Percentiles rank a stretch among this genome's conserved stretches.
Conservation (phyloP, 2,797 vertebrate genomes). For the Paguma larvata region DNA sequence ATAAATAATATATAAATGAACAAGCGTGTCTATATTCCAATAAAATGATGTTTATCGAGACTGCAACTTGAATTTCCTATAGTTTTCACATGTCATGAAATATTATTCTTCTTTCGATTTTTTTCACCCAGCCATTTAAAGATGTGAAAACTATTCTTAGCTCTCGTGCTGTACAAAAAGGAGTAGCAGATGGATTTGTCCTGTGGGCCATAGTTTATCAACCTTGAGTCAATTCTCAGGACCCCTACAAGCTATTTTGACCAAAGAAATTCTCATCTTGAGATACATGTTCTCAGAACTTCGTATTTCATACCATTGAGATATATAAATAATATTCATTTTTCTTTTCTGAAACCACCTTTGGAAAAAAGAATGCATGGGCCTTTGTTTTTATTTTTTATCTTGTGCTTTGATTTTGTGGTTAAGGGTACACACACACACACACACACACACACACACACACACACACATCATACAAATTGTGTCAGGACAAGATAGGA, state of each 20-base stretch:
- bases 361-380: not conserved
- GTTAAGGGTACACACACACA: not conserved
- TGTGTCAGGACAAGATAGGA: not conserved
- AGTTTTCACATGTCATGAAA: not conserved
- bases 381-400: not conserved
- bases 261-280: conserved; percentile 17
- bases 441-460: not conserved
- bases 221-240: not conserved
- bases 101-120: not conserved
- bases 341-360: not conserved
- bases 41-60: not conserved
- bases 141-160: not conserved
- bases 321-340: not conserved
- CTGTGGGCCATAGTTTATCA: not conserved
- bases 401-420: not conserved
- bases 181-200: not conserved
- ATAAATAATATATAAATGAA: not conserved
- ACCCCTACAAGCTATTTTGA: not conserved
- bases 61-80: conserved; percentile 18
- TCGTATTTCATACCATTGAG: not conserved
- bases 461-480: not conserved
- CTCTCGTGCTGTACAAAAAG: not conserved
- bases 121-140: not conserved
- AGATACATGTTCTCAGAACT: not conserved
- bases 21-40: not conserved